Evolutionary conservation across 2,888 invertebrate genomes (phyloP), one percentile per base, ranked within the genome.

Genomic region (Chrysomela aeneicollis): DNA sequence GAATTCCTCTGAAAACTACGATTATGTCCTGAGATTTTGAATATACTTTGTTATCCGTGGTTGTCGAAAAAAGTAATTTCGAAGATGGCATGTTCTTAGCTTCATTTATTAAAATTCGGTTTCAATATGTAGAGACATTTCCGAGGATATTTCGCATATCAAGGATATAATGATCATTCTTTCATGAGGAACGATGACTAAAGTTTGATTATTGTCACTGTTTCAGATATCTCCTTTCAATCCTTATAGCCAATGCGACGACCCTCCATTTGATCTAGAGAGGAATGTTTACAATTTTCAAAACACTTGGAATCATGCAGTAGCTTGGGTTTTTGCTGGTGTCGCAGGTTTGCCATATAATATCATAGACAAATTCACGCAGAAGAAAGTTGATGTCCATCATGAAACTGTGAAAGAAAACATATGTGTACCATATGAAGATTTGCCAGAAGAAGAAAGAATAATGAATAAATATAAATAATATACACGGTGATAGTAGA

Each of bases 321-420:
- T 79, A 0, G 61, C 68, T 9, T 57, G 18, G 12, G 35, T 76
- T 0, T 79, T 78, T 63, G 69, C 69, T 37, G 70, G 71, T 12
- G 37, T 78, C n/a, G 73, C 70, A 4, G 65, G 73, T 49, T 74
- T 78, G 22, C 78, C 79, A 2, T 35, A 54, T 21, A 76, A 75
- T 32, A 5, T 77, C 1, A 66, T 70, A 1, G 47, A 62, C 6
- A 42, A 47, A 52, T 35, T 58, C 8, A 42, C 10, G n/a, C 22
- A 18, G 9, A 64, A 61, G 18, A 51, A 58, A 8, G 26, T 32
- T 15, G n/a, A n/a, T n/a, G n/a, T n/a, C n/a, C n/a, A n/a, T n/a
- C 30, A 12, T 1, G 50, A 52, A 17, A n/a, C 58, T 32, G 59
- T 63, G 17, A 61, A 59, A 6, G 35, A 53, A 42, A 52, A 21